These are phyloP conservation scores for Magallana nippona DNA, from an alignment of 2,888 invertebrate species.

Conservation along the genomic window DNA sequence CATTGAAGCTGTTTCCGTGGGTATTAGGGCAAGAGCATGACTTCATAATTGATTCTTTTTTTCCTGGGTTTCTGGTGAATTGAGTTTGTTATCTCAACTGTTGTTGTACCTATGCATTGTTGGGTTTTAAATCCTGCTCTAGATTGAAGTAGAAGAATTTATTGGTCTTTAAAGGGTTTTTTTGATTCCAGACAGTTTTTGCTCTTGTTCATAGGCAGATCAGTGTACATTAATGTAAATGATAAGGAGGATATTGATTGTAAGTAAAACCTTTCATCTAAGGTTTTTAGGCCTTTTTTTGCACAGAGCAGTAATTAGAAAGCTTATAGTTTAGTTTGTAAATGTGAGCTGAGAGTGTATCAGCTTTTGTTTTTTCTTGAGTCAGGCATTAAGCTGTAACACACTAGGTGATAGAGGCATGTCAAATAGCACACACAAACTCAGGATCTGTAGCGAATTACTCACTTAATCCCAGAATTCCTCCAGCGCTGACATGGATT, in stretches of 20 bases:
- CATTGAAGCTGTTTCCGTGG: conserved; percentile 14
- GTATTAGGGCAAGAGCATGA: neutral
- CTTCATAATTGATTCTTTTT: conserved; percentile 14
- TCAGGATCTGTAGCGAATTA: conserved; percentile 20
- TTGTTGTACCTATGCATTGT: conserved; percentile 3
- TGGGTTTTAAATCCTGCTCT: neutral
- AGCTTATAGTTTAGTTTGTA: conserved; percentile 13
- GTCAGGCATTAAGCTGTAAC: neutral
- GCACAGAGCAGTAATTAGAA: neutral
- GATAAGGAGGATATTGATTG: conserved; percentile 4
- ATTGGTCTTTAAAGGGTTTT: neutral
- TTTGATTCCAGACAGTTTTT: neutral
- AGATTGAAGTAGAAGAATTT: neutral
- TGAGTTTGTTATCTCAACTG: neutral
- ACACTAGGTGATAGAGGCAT: conserved; percentile 1
- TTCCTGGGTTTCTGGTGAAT: neutral
- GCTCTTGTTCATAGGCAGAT: neutral
- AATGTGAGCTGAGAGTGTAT: neutral
- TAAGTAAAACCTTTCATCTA: neutral
- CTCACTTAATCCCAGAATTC: conserved; percentile 31
- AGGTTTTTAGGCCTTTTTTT: neutral
- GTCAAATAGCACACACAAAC: neutral
- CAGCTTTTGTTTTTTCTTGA: neutral
- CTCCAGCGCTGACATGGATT: neutral
- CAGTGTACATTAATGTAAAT: neutral